These are phyloP conservation scores for Hyles euphorbiae DNA, from an alignment of 1,140 invertebrate genomes.

Conservation along the genomic window DNA sequence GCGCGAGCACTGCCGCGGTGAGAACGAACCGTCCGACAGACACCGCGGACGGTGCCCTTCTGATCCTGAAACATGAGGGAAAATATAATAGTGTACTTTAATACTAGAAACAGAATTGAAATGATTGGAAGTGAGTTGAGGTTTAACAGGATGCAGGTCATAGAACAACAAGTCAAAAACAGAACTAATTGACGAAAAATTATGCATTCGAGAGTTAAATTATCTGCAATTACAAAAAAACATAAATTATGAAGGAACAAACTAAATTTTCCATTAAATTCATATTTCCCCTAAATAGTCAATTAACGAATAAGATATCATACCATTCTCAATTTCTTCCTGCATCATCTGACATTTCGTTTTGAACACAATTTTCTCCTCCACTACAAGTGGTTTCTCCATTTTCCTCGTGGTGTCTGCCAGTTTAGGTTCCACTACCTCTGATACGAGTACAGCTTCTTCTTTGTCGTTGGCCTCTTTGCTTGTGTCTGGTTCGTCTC, in stretches of 20 bases:
- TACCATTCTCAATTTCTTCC: constrained; percentile 61
- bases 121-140: too few relatives aligned
- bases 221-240: too few relatives aligned
- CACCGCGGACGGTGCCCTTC: constrained; percentile 77
- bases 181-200: too few relatives aligned
- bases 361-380: constrained; percentile 44
- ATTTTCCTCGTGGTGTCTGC: constrained; percentile 40
- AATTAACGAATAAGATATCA: constrained; percentile 1
- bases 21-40: constrained; percentile 82
- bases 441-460: constrained; percentile 33
- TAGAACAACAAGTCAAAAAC: too few relatives aligned
- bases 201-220: too few relatives aligned
- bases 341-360: constrained; percentile 64
- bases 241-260: too few relatives aligned
- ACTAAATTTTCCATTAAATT: too few relatives aligned
- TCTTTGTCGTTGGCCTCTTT: constrained; percentile 27
- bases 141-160: too few relatives aligned
- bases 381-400: constrained; percentile 58
- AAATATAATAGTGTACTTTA: too few relatives aligned
- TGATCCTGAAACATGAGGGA: constrained; percentile 23
- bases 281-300: background rate
- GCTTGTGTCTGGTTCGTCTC: constrained; percentile 29
- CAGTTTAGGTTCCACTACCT: constrained; percentile 40
- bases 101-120: too few relatives aligned
- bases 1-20: constrained; percentile 83